Evolutionary conservation across 2,113 vertebrate species (phyloP), one percentile per base, ranked within the genome.

Genomic region (Scatophagus argus): DNA sequence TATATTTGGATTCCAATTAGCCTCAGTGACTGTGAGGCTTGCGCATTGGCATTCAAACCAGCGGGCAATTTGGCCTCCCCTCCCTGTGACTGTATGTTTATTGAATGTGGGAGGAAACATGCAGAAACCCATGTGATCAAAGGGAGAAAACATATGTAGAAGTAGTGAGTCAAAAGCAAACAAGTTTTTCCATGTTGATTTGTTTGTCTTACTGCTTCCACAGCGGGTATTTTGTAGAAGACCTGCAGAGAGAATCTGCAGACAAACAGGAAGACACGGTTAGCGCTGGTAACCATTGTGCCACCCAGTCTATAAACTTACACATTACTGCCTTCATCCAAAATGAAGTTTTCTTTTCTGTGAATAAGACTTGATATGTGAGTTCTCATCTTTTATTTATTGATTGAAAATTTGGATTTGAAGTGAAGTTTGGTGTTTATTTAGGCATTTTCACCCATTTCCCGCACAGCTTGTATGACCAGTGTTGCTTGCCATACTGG

Each of bases 1-100:
- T 86, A 88, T 87, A 91, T 93, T 86, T 88, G 88, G 90, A 84
- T 83, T 85, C 87, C 85, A 91, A 90, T 93, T 93, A 91, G 83
- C 81, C 83, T 84, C 72, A 4, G 60, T 64, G 82, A 82, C 89
- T 78, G 72, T 3, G 56, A 80, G 74, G 56, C 83, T 77, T 29
- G 55, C 83, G 52, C 61, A 29, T 72, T 80, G 38, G 3, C 67
- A 63, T 86, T 74, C 8, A 14, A 77, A 74, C 55, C 76, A 59
- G 54, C 17, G 19, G 59, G 68, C 77, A 85, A 78, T 88, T 90
- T 74, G 55, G 59, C 77, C 71, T 60, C 77, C 27, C 13, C 46
- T 72, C 67, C 46, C 32, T 11, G 29, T 63, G 82, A 81, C 69
- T 81, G 59, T 70, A 36, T 56, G 83, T 82, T 87, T 82, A 72